Evolutionary conservation across 2,888 invertebrate genomes (phyloP), one percentile per base, ranked within the genome.

Genomic region (Abscondita cerata): DNA sequence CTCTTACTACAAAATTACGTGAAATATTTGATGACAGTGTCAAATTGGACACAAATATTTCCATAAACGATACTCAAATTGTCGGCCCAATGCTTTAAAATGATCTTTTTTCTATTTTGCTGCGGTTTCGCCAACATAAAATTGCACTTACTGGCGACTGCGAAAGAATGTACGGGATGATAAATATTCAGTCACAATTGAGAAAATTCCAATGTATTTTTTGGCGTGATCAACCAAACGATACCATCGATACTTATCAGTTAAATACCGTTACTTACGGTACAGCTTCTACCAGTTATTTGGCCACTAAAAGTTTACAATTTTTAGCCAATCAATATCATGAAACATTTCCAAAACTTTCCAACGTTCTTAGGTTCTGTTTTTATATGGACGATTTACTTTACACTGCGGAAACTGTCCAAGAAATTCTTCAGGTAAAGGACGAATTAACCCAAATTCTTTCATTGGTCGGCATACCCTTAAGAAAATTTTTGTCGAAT

Each of bases 101-200:
- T 3, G 66, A 70, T 41, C 40, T 73, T 1, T 53, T 69, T 33
- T 46, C 62, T 0, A 54, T 72, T 0, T 13, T 74, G 5, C 0
- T 72, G 5, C 62, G 70, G 9, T 72, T 73, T 50, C 41, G 73
- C 9, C 52, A n/a, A n/a, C n/a, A n/a, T n/a, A n/a, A n/a, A n/a
- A n/a, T n/a, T n/a, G n/a, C n/a, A n/a, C n/a, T n/a, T 5, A 66
- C 63, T 5, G 68, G 66, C 1, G 73, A 73, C 46, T 61, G 73
- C n/a, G 65, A 59, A 15, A 72, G 73, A 60, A 73, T 73, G 69
- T 74, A 68, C 47, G 64, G 68, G 31, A 31, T 31, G 31, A n/a
- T n/a, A n/a, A n/a, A n/a, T n/a, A n/a, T n/a, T n/a, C n/a, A n/a
- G n/a, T 3, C 69, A 69, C 34, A 62, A 73, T 1, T 1, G 50